Evolutionary conservation across 2,888 invertebrate genomes (phyloP), one percentile per base, ranked within the genome.

Genomic region (Leptopilina drosophilae): DNA sequence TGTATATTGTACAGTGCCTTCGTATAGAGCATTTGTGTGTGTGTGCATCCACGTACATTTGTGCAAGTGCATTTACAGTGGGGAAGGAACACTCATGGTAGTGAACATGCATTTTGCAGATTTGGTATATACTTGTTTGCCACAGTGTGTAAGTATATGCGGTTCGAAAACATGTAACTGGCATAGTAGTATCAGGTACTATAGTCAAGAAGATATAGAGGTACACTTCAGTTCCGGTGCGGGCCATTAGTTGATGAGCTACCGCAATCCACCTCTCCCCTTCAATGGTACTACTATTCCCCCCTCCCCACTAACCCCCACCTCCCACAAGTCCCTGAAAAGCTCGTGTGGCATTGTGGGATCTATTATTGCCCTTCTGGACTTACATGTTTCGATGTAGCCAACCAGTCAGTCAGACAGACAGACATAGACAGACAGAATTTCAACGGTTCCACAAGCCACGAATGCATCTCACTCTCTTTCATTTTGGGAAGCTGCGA

Each of bases 181-280:
- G 78, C 67, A 73, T 77, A 80, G 80, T 81, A 79, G 80, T 81
- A 79, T 81, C 79, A 82, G 82, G 79, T 80, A 83, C 79, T 69
- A 49, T 76, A 84, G 81, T 76, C 83, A 85, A 85, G 85, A 46
- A 20, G 49, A 87, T 77, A 42, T 42, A 83, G 85, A 11, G 49
- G 49, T 49, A 83, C 84, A 88, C 89, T 88, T 90, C 87, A 88
- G 89, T 90, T 91, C 90, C 90, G 90, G 90, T 90, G 87, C 89
- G 91, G 91, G 88, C 91, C 91, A 91, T 91, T 91, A 91, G 91
- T 91, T 91, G 91, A 91, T 91, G 91, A 91, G 91, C 88, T 89
- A 84, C 86, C 88, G 85, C 87, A 86, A 86, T 88, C 87, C 85
- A 84, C 82, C 86, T 33, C 33, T 33, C 33, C 82, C 84, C 83